These are phyloP conservation scores for Oryzaephilus surinamensis DNA, from an alignment of 1,140 invertebrate species.

Conservation along the genomic window DNA sequence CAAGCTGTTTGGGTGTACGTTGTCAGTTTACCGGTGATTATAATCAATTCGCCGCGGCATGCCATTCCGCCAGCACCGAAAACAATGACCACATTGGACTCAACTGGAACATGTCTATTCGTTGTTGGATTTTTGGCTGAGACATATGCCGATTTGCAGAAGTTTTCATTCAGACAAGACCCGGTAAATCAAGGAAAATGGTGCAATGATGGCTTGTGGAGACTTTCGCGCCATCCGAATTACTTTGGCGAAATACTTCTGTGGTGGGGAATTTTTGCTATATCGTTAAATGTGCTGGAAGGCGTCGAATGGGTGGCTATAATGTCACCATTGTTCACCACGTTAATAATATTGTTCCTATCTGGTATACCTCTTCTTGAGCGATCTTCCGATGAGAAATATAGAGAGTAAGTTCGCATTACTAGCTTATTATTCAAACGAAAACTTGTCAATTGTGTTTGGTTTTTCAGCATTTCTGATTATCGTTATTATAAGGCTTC, in stretches of 20 bases:
- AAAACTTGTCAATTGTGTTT: constrained; percentile 5
- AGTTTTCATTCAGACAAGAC: constrained; percentile 80
- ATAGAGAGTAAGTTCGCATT: constrained; percentile 58
- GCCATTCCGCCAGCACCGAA: constrained; percentile 63
- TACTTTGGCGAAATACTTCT: constrained; percentile 91
- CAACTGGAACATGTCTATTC: constrained; percentile 74
- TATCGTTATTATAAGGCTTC: constrained; percentile 78
- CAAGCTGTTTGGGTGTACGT: constrained; percentile 89
- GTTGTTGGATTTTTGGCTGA: constrained; percentile 74
- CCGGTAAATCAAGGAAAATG: constrained; percentile 78
- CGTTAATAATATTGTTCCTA: constrained; percentile 77
- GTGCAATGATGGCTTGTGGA: constrained; percentile 88
- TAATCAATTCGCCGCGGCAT: constrained; percentile 79
- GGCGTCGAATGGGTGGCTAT: constrained; percentile 74
- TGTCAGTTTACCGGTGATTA: constrained; percentile 83
- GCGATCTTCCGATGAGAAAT: constrained; percentile 75
- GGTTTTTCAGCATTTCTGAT: constrained; percentile 55
- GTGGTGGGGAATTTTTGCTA: constrained; percentile 90
- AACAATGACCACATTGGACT: constrained; percentile 75
- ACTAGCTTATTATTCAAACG: not conserved
- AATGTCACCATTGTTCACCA: constrained; percentile 80
- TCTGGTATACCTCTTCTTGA: constrained; percentile 80
- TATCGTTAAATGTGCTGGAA: constrained; percentile 75
- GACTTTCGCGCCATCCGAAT: constrained; percentile 83
- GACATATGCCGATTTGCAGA: constrained; percentile 83